These are phyloP conservation scores for Macrotus californicus DNA, from an alignment of 2,113 vertebrate species.

Conservation along the genomic window DNA sequence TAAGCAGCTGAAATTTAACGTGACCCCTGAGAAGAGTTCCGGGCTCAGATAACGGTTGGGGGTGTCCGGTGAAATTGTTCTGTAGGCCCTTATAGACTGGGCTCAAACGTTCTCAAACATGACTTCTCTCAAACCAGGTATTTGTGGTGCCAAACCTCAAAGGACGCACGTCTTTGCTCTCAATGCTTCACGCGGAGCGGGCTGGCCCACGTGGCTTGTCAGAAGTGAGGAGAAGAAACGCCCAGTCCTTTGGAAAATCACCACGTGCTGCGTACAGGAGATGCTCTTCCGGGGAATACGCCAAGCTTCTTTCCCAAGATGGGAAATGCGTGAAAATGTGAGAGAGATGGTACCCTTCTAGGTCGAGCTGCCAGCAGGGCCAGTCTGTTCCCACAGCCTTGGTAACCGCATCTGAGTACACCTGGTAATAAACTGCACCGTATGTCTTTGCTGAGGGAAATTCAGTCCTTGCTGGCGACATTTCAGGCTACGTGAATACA, in stretches of 20 bases:
- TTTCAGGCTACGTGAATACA: slow-evolving; percentile 12
- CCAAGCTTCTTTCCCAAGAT: not conserved
- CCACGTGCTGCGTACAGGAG: not conserved
- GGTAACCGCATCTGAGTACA: not conserved
- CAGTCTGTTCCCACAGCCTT: not conserved
- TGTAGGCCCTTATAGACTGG: not conserved
- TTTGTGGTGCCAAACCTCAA: not conserved
- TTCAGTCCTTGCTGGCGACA: slow-evolving; percentile 54
- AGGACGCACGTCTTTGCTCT: not conserved
- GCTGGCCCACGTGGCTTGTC: not conserved
- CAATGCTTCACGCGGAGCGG: not conserved
- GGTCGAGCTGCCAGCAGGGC: slow-evolving; percentile 43
- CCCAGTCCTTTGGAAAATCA: not conserved
- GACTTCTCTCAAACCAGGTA: not conserved
- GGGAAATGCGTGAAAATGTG: not conserved
- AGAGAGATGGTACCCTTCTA: not conserved
- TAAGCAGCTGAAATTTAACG: not conserved
- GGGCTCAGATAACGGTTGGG: not conserved
- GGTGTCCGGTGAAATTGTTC: not conserved
- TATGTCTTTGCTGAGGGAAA: slow-evolving; percentile 38
- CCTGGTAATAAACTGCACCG: slow-evolving; percentile 48
- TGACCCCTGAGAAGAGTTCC: not conserved
- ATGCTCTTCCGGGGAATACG: not conserved
- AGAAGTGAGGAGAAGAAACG: not conserved
- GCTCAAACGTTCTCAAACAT: not conserved